Base-by-base conservation (phyloP, 1,140 invertebrate species). In the Papilio aristodemus region DNA sequence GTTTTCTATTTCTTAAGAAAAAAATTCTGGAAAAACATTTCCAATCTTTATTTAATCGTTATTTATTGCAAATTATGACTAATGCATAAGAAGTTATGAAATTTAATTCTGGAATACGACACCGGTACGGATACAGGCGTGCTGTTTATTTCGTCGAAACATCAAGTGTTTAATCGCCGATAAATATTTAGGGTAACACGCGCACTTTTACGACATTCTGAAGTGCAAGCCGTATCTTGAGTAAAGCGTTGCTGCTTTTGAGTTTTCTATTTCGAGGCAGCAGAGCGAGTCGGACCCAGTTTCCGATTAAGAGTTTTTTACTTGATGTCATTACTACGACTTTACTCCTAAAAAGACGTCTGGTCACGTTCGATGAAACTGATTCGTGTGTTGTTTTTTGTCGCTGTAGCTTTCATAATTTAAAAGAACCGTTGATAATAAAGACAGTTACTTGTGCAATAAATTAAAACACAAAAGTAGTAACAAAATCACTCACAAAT, bases 231-330 rank as follows among this genome's bases (percentile, higher is more conserved):
- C 46, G 46, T 54, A 22, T 54, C 19, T 10, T 76, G 69, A 68
- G 72, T 70, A 71, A 73, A 71, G 70, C 59, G 74, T 72, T 70
- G 14, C 50, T 41, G 60, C 59, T 71, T 75, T 62, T 6, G 70
- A 67, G 73, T 79, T 78, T 58, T 80, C 81, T 86, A 81, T 86
- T 83, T 86, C 69, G 75, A 79, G 57, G 70, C 77, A 72, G 43
- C 80, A 77, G 75, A 86, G 66, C 83, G 82, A 71, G 69, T 75
- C 78, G 70, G 73, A 73, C 68, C 68, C 67, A 71, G 70, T 75
- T 70, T 69, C 17, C 73, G 83, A 85, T 85, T 83, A 85, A 84
- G 74, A 77, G 79, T 86, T 89, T 32, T 86, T 87, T 85, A 73
- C 73, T 22, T 60, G 69, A 79, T 62, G 80, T 80, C 70, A 78